Evolutionary conservation across 2,888 invertebrate genomes (phyloP).

Genomic region (Apotomis capreana): DNA sequence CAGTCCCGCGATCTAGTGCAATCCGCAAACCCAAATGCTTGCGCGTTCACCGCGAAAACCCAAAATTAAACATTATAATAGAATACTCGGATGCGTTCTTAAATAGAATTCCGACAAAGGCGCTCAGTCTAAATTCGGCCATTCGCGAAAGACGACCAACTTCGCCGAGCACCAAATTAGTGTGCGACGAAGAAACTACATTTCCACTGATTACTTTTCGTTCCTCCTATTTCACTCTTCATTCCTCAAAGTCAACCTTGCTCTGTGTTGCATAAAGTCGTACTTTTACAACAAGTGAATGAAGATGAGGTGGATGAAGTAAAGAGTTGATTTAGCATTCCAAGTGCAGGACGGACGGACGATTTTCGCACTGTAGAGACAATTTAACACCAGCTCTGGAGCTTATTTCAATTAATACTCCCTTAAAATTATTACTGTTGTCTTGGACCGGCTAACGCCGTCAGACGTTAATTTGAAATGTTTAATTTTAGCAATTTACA

Average conservation of each 20-base stretch:
- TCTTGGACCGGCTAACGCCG: conserved; percentile 27
- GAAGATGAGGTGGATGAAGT: conserved; percentile 1
- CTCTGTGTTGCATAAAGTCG: not conserved
- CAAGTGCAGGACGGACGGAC: conserved; percentile 44
- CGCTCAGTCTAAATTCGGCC: conserved; percentile 52
- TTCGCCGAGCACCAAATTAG: conserved; percentile 68
- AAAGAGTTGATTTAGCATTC: conserved; percentile 43
- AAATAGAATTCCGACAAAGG: conserved; percentile 49
- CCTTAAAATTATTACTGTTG: conserved; percentile 41
- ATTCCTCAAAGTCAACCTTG: not conserved
- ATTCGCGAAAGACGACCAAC: conserved; percentile 57
- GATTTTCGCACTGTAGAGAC: conserved; percentile 48
- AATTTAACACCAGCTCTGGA: conserved; percentile 53
- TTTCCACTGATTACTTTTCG: conserved; percentile 15
- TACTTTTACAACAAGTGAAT: not conserved
- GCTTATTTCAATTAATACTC: conserved; percentile 51
- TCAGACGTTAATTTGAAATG: conserved; percentile 19
- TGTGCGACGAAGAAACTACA: conserved; percentile 60
- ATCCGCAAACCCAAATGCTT: conserved; percentile 34
- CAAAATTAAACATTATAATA: conserved; percentile 42
- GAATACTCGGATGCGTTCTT: conserved; percentile 41
- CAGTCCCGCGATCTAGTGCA: conserved; percentile 1
- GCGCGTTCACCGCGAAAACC: conserved; percentile 40
- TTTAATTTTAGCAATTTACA: conserved; percentile 35
- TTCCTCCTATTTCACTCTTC: conserved; percentile 7